Base-by-base conservation (phyloP, 2,113 vertebrate species). In the Melanocharis versteri region DNA sequence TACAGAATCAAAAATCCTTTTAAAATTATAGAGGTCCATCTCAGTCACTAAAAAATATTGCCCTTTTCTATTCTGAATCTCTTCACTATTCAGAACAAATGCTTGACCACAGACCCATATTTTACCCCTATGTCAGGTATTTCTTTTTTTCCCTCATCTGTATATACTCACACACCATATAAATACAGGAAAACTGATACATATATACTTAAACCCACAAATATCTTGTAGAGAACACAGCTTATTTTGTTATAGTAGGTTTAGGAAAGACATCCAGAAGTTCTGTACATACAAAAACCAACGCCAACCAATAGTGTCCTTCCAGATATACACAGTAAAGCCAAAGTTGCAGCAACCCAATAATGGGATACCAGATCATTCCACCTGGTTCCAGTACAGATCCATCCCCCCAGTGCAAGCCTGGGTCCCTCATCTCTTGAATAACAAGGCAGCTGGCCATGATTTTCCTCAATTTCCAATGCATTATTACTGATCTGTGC, bases 391-490 rank as follows among this genome's bases (percentile, higher is more conserved):
- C 20, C 51, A 50, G 31, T 7, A 10, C 22, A 42, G 30, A 48
- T 40, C 5, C 5, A 12, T 28, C 23, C 54, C 18, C 21, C 9
- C n/a, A 51, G 0, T 33, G 14, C 0, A 2, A 82, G 31, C 13
- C 35, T 22, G 2, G 3, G 8, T 79, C 64, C 24, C 37, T 79
- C 4, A 1, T 9, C 19, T 60, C 48, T 62, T 76, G 19, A 60
- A 39, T 7, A 5, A 51, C 0, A 1, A 68, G 39, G 22, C 2
- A 20, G 6, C 1, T 8, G 35, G n/a, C 39, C 26, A 71, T 40
- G 8, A 44, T 80, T 42, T 72, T 54, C n/a, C 62, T 89, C 1
- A 0, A 6, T 84, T 78, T 89, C 26, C 19, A 71, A 18, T 33
- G 9, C 13, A 24, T 61, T 71, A 22, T 37, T 47, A 77, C 23